phyloP scores from a whole-genome alignment of 2,113 vertebrate genomes.

The Oreotrochilus melanogaster region DNA sequence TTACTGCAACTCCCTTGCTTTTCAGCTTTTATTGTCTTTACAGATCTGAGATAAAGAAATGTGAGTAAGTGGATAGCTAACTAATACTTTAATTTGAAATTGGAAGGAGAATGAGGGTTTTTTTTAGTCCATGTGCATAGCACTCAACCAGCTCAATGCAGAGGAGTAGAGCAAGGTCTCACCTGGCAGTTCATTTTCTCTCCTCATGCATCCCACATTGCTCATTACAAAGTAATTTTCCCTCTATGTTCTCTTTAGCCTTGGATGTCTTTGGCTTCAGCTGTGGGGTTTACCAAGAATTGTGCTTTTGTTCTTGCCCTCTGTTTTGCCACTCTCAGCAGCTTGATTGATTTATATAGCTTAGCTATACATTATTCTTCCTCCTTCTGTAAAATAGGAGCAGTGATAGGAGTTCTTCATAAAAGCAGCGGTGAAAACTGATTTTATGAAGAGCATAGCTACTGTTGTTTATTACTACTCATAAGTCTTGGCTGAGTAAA shows the following conservation, averaged over 20 bases:
- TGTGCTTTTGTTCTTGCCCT: neutral
- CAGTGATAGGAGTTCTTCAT: neutral
- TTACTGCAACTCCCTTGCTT: neutral
- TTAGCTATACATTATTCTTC: neutral
- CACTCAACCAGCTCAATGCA: fast-evolving
- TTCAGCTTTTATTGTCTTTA: neutral
- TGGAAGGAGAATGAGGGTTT: neutral
- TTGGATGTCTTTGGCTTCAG: fast-evolving
- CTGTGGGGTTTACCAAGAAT: neutral
- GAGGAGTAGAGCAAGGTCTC: neutral
- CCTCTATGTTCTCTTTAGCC: neutral
- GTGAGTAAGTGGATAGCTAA: neutral
- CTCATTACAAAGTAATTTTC: neutral
- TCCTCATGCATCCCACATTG: neutral
- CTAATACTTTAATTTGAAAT: neutral
- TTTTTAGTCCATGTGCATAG: neutral
- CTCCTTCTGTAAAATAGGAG: neutral
- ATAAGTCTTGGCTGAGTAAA: neutral
- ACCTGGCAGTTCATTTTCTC: neutral
- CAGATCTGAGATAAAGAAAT: neutral
- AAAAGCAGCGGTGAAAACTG: neutral
- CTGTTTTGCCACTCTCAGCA: neutral
- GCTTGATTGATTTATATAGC: neutral
- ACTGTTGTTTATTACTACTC: neutral
- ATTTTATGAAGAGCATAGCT: neutral